phyloP scores from a whole-genome alignment of 1,140 invertebrate species.

The Acromyrmex charruanus region DNA sequence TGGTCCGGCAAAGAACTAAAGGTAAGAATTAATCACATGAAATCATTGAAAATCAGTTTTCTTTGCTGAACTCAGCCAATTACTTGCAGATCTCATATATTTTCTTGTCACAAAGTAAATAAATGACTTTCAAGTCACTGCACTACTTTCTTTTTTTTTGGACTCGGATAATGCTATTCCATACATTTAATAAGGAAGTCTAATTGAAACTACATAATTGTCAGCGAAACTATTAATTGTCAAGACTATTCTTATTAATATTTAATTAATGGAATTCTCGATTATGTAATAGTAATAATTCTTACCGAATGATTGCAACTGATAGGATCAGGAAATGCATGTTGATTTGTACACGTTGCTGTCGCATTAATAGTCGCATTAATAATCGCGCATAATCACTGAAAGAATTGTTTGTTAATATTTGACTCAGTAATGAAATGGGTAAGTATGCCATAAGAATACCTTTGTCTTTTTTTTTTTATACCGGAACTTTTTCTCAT shows the following conservation, averaged over 20 bases:
- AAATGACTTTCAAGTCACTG: not conserved
- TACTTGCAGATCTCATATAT: not conserved
- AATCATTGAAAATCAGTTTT: too few species aligned
- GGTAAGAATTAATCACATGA: too few species aligned
- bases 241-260: not conserved
- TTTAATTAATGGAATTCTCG: conserved; percentile 5
- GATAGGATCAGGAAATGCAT: not conserved
- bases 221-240: not conserved
- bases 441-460: conserved; percentile 51
- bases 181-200: not conserved
- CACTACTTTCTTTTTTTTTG: not conserved
- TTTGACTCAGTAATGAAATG: not conserved
- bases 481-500: not conserved
- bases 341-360: not conserved
- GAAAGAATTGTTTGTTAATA: not conserved
- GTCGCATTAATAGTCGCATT: not conserved
- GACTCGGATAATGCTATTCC: not conserved
- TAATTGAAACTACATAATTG: not conserved
- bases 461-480: not conserved
- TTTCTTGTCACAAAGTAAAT: not conserved
- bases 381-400: not conserved
- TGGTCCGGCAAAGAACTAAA: too few species aligned
- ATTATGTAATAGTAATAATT: not conserved
- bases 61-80: not conserved
- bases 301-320: not conserved